Conservation (phyloP, 1,140 invertebrate genomes). For the Drosophila azteca region DNA sequence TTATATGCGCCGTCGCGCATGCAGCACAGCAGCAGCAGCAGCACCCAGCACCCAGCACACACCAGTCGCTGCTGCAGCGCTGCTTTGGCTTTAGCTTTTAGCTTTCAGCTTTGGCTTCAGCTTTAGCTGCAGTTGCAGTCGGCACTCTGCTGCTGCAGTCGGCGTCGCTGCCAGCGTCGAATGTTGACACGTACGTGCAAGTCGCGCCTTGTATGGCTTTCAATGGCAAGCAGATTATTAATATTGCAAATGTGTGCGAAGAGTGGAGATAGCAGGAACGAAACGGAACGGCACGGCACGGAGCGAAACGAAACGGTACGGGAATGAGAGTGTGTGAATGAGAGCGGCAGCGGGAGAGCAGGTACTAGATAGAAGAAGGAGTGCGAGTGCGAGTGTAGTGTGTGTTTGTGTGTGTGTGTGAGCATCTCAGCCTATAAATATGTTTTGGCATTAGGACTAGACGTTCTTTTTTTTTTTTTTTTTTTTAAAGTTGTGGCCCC, state of each 20-base stretch:
- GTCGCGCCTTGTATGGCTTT: conserved; percentile 81
- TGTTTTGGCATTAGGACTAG: conserved; percentile 72
- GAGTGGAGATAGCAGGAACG: background rate
- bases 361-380: background rate
- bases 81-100: conserved; percentile 17
- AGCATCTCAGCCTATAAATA: conserved; percentile 65
- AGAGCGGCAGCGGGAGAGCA: conserved; percentile 1
- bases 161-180: conserved; percentile 62
- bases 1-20: conserved; percentile 81
- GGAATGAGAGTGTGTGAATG: background rate
- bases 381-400: too few relatives aligned
- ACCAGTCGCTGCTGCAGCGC: too few relatives aligned
- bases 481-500: too few relatives aligned
- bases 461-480: conserved; percentile 37
- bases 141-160: conserved; percentile 12
- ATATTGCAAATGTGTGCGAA: conserved; percentile 66
- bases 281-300: background rate
- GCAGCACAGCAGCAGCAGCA: conserved; percentile 30
- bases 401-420: background rate
- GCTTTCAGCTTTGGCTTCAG: background rate
- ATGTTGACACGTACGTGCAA: conserved; percentile 73
- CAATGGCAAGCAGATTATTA: conserved; percentile 80
- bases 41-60: too few relatives aligned
- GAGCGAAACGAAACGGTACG: too few relatives aligned
- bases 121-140: conserved; percentile 16